These are phyloP conservation scores for Lordiphosa andalusiaca DNA, from an alignment of 2,888 invertebrate species.

Conservation along the genomic window DNA sequence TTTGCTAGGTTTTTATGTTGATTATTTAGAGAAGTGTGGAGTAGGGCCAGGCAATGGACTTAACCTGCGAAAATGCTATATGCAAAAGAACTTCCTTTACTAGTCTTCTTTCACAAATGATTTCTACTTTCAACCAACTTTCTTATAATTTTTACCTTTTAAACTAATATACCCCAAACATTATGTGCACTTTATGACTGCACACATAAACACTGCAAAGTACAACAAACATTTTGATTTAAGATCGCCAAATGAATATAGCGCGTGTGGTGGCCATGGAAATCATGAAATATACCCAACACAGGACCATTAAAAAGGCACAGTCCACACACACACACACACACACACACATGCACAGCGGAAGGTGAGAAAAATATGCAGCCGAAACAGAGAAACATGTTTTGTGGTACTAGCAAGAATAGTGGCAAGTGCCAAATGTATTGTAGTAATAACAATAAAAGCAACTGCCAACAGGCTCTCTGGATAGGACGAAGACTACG, in stretches of 20 bases:
- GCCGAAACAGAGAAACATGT: conserved; percentile 37
- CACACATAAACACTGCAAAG: no score
- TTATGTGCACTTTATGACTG: conserved; percentile 3
- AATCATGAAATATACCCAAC: conserved; percentile 54
- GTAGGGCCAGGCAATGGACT: conserved; percentile 6
- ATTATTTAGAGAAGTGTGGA: conserved; percentile 48
- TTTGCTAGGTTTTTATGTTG: conserved; percentile 47
- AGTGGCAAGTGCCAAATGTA: conserved; percentile 72
- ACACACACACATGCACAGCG: conserved; percentile 8
- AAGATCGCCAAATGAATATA: conserved; percentile 64
- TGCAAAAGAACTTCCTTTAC: no score
- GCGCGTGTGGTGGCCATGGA: conserved; percentile 52
- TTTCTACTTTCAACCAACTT: not conserved
- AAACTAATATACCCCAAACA: conserved; percentile 5
- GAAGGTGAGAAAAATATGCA: conserved; percentile 67
- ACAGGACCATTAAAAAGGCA: conserved; percentile 51
- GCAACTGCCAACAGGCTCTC: conserved; percentile 58
- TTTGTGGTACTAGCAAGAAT: conserved; percentile 50
- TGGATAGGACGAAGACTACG: conserved; percentile 10
- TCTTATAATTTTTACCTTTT: not conserved
- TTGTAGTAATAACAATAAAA: conserved; percentile 74
- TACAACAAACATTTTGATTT: conserved; percentile 56
- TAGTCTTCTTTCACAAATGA: no score
- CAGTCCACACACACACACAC: conserved; percentile 25
- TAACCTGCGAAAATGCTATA: conserved; percentile 27